A percentile compares a stretch with the other conserved stretches of the same genome.
phyloP scores from a whole-genome alignment of 2,888 invertebrate species.

The Ectropis crepuscularia region DNA sequence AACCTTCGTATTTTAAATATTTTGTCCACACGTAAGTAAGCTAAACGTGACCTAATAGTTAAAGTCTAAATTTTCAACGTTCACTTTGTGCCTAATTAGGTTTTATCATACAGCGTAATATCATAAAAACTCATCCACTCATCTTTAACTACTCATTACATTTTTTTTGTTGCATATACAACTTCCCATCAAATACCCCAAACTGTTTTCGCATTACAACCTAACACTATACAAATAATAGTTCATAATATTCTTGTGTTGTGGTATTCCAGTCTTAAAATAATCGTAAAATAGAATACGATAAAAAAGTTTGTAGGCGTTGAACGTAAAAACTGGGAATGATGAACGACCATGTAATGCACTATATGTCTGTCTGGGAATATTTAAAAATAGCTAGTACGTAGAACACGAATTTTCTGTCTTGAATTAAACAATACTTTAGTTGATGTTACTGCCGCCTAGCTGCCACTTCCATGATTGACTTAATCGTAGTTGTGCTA shows the following conservation, averaged over 20 bases:
- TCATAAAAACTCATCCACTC: too few species aligned
- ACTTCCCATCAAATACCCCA: too few species aligned
- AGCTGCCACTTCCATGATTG: constrained; percentile 4
- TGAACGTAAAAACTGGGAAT: constrained; percentile 15
- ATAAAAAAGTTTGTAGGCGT: constrained; percentile 13
- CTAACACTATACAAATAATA: neutral
- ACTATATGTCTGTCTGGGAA: neutral
- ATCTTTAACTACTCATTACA: too few species aligned
- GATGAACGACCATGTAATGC: constrained; percentile 13
- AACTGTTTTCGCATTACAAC: neutral
- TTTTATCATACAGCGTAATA: too few species aligned
- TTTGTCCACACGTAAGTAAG: too few species aligned
- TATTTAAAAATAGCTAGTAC: constrained; percentile 9
- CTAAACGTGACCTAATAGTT: too few species aligned
- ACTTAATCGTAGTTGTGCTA: neutral
- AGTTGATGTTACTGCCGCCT: neutral
- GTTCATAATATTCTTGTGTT: constrained; percentile 17
- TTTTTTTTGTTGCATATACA: too few species aligned
- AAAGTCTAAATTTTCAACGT: too few species aligned
- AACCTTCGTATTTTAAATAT: too few species aligned
- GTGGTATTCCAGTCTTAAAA: constrained; percentile 14
- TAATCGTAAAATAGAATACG: constrained; percentile 22
- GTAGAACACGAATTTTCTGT: neutral
- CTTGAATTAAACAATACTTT: neutral
- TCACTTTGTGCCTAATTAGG: too few species aligned